Conservation (phyloP, 2,888 invertebrate species). For the Cistogaster globosa region DNA sequence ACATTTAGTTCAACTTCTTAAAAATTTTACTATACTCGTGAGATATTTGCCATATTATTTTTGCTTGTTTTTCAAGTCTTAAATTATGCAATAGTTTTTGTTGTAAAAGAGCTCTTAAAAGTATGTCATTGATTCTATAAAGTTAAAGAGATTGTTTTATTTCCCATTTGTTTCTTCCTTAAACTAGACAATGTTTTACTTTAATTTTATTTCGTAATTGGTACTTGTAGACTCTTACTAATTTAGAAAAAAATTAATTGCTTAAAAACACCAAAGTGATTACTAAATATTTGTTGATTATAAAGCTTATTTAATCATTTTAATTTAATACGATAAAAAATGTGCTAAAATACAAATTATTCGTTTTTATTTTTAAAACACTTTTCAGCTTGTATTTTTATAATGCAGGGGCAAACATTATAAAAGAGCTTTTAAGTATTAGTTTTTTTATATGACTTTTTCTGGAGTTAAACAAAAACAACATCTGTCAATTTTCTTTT, state of each 20-base stretch:
- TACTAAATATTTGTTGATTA: conserved; percentile 24
- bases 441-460: neutral
- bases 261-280: conserved; percentile 59
- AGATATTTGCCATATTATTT: neutral
- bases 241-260: conserved; percentile 36
- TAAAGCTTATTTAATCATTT: conserved; percentile 24
- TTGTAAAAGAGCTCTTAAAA: neutral
- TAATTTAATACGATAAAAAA: conserved; percentile 8
- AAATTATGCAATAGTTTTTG: conserved; percentile 35
- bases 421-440: conserved; percentile 37
- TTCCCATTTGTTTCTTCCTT: conserved; percentile 26
- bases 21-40: neutral
- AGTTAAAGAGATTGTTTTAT: neutral
- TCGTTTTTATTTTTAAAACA: neutral
- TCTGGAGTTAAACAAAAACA: neutral
- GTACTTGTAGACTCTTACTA: conserved; percentile 62
- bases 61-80: conserved; percentile 15
- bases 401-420: conserved; percentile 69
- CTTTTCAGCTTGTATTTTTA: conserved; percentile 34
- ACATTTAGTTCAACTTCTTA: too few relatives aligned
- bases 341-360: neutral
- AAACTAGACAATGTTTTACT: conserved; percentile 20
- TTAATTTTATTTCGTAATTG: conserved; percentile 37
- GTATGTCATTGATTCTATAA: neutral
- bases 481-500: neutral